phyloP scores from a whole-genome alignment of 2,797 vertebrate genomes.

The Sebastes diploproa region DNA sequence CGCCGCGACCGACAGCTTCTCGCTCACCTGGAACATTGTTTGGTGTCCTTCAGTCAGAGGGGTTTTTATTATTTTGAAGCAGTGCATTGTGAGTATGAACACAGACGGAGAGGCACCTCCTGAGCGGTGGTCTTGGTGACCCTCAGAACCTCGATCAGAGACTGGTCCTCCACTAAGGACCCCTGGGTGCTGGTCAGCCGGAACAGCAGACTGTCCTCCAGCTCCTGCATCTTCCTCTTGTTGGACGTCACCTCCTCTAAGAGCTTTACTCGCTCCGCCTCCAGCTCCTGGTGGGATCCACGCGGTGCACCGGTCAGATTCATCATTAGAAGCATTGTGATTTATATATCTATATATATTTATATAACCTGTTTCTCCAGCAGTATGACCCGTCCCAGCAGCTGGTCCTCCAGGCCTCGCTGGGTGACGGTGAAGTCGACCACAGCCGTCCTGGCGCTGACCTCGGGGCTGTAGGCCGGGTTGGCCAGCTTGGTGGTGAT shows the following conservation, averaged over 20 bases:
- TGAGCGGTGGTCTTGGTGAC: conserved; percentile 86
- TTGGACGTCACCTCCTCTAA: conserved; percentile 87
- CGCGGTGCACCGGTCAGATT: neutral
- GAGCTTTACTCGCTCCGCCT: conserved; percentile 86
- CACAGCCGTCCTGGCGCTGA: conserved; percentile 85
- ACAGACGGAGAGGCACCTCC: conserved; percentile 74
- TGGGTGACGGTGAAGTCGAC: conserved; percentile 89
- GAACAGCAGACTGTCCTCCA: conserved; percentile 88
- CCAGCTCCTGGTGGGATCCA: conserved; percentile 80
- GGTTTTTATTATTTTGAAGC: neutral
- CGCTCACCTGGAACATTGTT: conserved; percentile 57
- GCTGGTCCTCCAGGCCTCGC: conserved; percentile 87
- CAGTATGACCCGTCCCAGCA: conserved; percentile 87
- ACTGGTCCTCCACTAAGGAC: conserved; percentile 88
- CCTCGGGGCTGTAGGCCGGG: conserved; percentile 87
- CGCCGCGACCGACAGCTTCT: conserved; percentile 78
- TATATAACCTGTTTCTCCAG: conserved; percentile 82
- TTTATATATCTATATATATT: too few species aligned
- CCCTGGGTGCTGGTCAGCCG: conserved; percentile 87
- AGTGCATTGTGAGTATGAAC: neutral
- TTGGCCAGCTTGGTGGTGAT: conserved; percentile 89
- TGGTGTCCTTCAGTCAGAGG: too few species aligned
- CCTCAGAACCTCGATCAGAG: conserved; percentile 85
- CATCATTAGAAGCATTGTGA: neutral
- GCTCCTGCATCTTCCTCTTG: conserved; percentile 88